phyloP scores from a whole-genome alignment of 2,888 invertebrate species.

The Thumatha senex region DNA sequence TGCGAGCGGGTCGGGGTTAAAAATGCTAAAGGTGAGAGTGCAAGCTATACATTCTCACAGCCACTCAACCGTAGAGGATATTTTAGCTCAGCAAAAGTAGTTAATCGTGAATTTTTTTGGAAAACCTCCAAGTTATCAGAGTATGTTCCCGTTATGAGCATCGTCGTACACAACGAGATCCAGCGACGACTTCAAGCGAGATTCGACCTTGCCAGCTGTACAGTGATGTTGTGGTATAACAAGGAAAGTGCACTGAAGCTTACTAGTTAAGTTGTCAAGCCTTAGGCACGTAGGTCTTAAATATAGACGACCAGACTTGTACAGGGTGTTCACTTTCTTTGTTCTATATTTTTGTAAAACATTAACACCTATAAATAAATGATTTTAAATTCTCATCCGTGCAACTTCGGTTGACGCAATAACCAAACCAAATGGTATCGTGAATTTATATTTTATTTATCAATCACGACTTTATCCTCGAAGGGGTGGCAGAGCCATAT shows the following conservation, averaged over 20 bases:
- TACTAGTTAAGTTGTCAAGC: conserved; percentile 52
- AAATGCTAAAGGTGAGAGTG: neutral
- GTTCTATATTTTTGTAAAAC: too few species aligned
- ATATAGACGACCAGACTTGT: conserved; percentile 54
- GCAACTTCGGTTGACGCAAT: too few species aligned
- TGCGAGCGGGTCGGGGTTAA: too few species aligned
- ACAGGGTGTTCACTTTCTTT: conserved; percentile 37
- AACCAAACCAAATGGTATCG: too few species aligned
- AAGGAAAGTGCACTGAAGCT: conserved; percentile 7
- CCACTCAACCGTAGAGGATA: neutral
- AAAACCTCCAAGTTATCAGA: neutral
- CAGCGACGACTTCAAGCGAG: neutral
- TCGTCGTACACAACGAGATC: neutral
- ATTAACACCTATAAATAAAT: too few species aligned
- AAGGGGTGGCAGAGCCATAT: too few species aligned
- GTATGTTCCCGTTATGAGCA: neutral
- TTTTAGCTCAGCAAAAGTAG: neutral
- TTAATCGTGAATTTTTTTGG: conserved; percentile 2
- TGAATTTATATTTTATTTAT: too few species aligned
- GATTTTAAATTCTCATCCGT: too few species aligned
- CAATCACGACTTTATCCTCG: too few species aligned
- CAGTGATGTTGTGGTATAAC: conserved; percentile 2
- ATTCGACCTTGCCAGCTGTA: conserved; percentile 9
- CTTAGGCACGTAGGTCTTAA: conserved; percentile 61
- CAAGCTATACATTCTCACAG: neutral